Evolutionary conservation across 1,140 invertebrate genomes (phyloP).

Genomic region (Drosophila nebulosa): DNA sequence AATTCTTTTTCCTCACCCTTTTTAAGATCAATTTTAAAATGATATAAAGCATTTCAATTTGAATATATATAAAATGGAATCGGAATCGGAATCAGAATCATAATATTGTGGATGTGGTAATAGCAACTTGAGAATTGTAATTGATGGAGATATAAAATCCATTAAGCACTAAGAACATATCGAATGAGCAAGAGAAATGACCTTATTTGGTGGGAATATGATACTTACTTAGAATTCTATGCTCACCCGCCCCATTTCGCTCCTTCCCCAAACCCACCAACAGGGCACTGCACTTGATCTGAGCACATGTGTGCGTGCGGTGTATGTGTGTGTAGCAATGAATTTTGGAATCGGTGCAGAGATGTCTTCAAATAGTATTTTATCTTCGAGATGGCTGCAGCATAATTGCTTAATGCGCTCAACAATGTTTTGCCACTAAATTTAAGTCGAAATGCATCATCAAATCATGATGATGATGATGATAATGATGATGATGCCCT

Average conservation of each 20-base stretch:
- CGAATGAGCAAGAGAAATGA: background rate
- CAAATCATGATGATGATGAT: slow-evolving; percentile 13
- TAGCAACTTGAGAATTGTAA: background rate
- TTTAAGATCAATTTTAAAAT: background rate
- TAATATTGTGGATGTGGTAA: background rate
- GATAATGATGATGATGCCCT: slow-evolving; percentile 41
- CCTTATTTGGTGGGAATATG: background rate
- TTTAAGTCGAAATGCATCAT: slow-evolving; percentile 58
- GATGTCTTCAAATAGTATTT: slow-evolving; percentile 4
- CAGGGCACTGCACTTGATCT: background rate
- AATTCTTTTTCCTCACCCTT: background rate
- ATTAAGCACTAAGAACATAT: background rate
- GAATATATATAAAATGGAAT: background rate
- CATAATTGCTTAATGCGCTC: slow-evolving; percentile 41
- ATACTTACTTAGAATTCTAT: background rate
- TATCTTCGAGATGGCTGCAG: slow-evolving; percentile 12
- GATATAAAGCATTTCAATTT: background rate
- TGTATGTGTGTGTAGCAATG: background rate
- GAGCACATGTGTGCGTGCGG: background rate
- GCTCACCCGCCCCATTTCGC: background rate
- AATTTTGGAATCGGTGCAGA: background rate
- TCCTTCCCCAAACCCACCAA: background rate
- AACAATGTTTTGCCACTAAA: slow-evolving; percentile 51
- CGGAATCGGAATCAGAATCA: no score
- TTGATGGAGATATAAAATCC: slow-evolving; percentile 1